Percentiles rank a stretch among this genome's conserved stretches.
Evolutionary conservation across 2,888 invertebrate species (phyloP).

Genomic region (Venusia cambrica): DNA sequence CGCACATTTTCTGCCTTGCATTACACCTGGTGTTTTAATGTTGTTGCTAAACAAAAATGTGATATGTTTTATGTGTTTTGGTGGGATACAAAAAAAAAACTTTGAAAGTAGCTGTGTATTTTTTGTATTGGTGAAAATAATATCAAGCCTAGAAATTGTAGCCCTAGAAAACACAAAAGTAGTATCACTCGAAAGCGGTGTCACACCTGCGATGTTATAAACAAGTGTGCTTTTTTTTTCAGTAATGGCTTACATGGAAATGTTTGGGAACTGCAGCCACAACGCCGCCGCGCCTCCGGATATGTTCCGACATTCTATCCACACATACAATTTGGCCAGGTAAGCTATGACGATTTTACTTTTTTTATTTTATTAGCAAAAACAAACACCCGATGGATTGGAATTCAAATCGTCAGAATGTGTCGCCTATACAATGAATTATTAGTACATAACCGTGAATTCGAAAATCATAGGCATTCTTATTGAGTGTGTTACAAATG

Average conservation of each 20-base stretch:
- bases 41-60: constrained; percentile 37
- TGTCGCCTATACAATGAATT: no score
- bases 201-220: constrained; percentile 6
- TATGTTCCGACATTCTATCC: constrained; percentile 93
- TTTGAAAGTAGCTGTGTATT: no score
- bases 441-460: no score
- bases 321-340: constrained; percentile 85
- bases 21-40: constrained; percentile 39
- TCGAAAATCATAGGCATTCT: no score
- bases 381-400: no score
- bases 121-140: no score
- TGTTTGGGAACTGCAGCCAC: constrained; percentile 94
- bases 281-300: constrained; percentile 87
- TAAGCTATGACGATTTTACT: no score
- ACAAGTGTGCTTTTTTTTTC: constrained; percentile 36
- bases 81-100: no score
- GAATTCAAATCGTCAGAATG: no score
- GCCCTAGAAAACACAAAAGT: constrained; percentile 1
- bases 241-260: constrained; percentile 98
- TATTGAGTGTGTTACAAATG: no score
- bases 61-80: constrained; percentile 26
- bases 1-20: constrained; percentile 42
- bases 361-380: no score
- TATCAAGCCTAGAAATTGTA: no score
- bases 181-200: constrained; percentile 3